Percentiles rank a stretch among this genome's conserved stretches.
phyloP scores from a whole-genome alignment of 2,888 invertebrate genomes.

The Panopea generosa region DNA sequence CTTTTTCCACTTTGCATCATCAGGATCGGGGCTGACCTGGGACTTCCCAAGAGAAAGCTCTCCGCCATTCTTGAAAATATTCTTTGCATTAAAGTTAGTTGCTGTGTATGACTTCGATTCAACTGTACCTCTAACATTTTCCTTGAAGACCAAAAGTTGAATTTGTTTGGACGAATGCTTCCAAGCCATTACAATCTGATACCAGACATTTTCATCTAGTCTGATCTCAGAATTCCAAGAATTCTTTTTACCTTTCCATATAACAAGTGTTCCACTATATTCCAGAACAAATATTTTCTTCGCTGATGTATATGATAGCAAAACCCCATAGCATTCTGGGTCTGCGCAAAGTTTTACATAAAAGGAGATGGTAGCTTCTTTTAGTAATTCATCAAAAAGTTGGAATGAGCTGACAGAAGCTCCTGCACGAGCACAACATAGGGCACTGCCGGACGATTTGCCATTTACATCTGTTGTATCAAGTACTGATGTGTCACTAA shows the following conservation, averaged over 20 bases:
- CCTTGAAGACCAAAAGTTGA: slow-evolving; percentile 25
- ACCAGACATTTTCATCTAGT: slow-evolving; percentile 42
- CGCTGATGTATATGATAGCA: slow-evolving; percentile 46
- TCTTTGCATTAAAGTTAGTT: neutral
- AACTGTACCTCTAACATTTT: neutral
- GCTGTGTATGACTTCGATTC: neutral
- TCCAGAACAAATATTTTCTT: slow-evolving; percentile 41
- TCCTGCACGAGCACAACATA: slow-evolving; percentile 43
- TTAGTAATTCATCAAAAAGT: slow-evolving; percentile 23
- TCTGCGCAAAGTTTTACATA: slow-evolving; percentile 50
- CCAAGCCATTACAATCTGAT: slow-evolving; percentile 37
- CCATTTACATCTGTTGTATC: slow-evolving; percentile 22
- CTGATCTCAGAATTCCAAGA: slow-evolving; percentile 24
- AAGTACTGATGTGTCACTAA: slow-evolving; percentile 16
- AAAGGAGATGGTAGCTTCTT: slow-evolving; percentile 35
- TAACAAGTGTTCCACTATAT: slow-evolving; percentile 28
- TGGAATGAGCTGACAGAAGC: slow-evolving; percentile 21
- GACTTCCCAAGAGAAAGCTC: slow-evolving; percentile 43
- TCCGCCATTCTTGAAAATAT: slow-evolving; percentile 40
- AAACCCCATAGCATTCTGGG: slow-evolving; percentile 35
- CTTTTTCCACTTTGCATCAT: slow-evolving; percentile 32
- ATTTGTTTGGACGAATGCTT: slow-evolving; percentile 5
- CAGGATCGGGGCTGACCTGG: slow-evolving; percentile 36
- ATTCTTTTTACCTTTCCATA: slow-evolving; percentile 32
- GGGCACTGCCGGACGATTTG: slow-evolving; percentile 31